Evolutionary conservation across 2,888 invertebrate genomes (phyloP).

Genomic region (Plagodis dolabraria): DNA sequence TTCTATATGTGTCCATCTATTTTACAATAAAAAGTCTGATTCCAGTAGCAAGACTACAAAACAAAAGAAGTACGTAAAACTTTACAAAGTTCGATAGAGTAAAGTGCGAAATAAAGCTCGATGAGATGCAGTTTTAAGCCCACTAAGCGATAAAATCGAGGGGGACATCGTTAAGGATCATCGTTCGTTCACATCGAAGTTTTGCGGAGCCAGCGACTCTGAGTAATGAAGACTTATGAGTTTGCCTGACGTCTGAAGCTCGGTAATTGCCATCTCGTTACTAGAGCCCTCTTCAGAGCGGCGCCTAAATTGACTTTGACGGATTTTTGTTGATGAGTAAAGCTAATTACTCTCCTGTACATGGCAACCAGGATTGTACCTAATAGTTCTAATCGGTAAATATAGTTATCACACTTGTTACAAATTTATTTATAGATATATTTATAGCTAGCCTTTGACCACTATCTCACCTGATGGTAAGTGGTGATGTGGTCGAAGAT

Average conservation of each 20-base stretch:
- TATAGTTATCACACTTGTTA: too few species aligned
- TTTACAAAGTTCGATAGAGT: slow-evolving; percentile 14
- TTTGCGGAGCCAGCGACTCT: slow-evolving; percentile 58
- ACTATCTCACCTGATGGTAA: too few species aligned
- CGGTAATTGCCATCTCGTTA: slow-evolving; percentile 69
- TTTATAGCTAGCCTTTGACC: too few species aligned
- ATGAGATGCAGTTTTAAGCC: slow-evolving; percentile 34
- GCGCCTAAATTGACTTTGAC: slow-evolving; percentile 40
- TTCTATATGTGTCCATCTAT: too few species aligned
- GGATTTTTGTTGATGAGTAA: slow-evolving; percentile 30
- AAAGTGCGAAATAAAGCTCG: slow-evolving; percentile 2
- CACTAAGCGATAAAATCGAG: slow-evolving; percentile 38
- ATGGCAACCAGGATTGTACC: too few species aligned
- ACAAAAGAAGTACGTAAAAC: slow-evolving; percentile 16
- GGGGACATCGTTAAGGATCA: slow-evolving; percentile 39
- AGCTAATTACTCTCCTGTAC: slow-evolving; percentile 33
- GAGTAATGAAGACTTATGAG: slow-evolving; percentile 83
- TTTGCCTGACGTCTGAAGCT: slow-evolving; percentile 54
- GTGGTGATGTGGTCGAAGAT: too few species aligned
- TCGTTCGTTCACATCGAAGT: slow-evolving; percentile 56
- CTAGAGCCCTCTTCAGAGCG: slow-evolving; percentile 43
- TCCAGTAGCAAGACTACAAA: slow-evolving; percentile 1
- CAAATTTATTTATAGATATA: too few species aligned
- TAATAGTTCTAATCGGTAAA: too few species aligned
- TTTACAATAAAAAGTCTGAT: too few species aligned